phyloP scores from a whole-genome alignment of 2,888 invertebrate species.

The Seira sanloemensis region DNA sequence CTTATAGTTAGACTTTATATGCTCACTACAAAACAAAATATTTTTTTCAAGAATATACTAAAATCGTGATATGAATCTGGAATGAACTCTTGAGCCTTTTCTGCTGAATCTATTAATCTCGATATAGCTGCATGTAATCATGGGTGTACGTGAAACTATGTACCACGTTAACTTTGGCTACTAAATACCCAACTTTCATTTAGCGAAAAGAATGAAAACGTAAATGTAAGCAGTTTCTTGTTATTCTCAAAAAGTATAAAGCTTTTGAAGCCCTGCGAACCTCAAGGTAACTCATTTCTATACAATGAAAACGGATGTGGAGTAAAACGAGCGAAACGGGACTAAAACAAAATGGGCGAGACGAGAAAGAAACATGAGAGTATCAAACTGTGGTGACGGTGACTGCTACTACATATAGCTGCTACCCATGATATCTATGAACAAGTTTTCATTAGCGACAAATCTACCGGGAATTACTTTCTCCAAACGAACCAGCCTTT shows the following conservation, averaged over 20 bases:
- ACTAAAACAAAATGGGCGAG: not conserved
- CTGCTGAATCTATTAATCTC: not conserved
- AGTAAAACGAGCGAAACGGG: not conserved
- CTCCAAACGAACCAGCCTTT: not conserved
- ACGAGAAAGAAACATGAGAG: not conserved
- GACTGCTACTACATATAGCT: too few relatives aligned
- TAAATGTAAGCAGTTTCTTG: not conserved
- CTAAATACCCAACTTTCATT: not conserved
- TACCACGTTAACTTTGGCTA: too few relatives aligned
- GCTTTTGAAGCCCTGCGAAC: not conserved
- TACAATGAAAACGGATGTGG: not conserved
- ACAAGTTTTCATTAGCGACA: not conserved
- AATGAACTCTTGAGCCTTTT: too few relatives aligned
- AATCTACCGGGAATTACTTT: not conserved
- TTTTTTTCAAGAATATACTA: too few relatives aligned
- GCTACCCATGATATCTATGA: not conserved
- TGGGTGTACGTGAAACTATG: not conserved
- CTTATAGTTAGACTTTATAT: too few relatives aligned
- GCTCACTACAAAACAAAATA: too few relatives aligned
- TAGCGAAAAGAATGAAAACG: not conserved
- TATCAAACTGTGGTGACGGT: not conserved
- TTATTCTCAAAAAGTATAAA: not conserved
- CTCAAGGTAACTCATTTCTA: not conserved
- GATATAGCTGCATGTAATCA: not conserved
- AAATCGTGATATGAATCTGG: too few relatives aligned